Base-by-base conservation (phyloP, 2,888 invertebrate genomes). In the Thera britannica region DNA sequence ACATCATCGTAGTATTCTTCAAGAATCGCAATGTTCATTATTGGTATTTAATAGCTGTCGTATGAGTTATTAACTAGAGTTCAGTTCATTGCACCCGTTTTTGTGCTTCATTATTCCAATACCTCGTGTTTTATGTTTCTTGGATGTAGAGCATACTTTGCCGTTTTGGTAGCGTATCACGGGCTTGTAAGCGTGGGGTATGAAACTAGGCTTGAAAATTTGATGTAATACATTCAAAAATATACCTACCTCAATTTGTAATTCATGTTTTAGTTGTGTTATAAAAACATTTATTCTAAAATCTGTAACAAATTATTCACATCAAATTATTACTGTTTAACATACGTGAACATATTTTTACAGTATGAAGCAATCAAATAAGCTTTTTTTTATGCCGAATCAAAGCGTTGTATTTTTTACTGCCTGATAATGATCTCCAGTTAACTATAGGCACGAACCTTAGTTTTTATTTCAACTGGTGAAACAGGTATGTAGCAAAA, bases 381-480 rank as follows among this genome's bases (percentile, higher is more conserved):
- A 60, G 36, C 38, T 46, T 38, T 52, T 52, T 23, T 52, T 34
- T 8, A n/a, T 35, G 41, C 57, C 11, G 44, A 23, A 35, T 44
- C 58, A 56, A 41, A 49, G 60, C 38, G 9, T 46, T 11, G 9
- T 6, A 5, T 52, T 65, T 65, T 59, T 65, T 58, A 3, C 35
- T 38, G 46, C 6, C 49, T 55, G 62, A 79, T 83, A 80, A 84
- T 85, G 83, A 83, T 75, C 65, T 36, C 55, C 55, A 58, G 65
- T 67, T 51, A 80, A 79, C 82, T 81, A 83, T 82, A 79, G 36
- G 83, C 80, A 49, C 62, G 74, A 76, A 78, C 78, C 76, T 77
- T 72, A 78, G 80, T 85, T 81, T 85, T 85, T 82, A 83, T 84
- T 83, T 82, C 80, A 77, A 77, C 77, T 54, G 23, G 23, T 46